Conservation (phyloP, 2,888 invertebrate species). For the Chymomyza procnemis region DNA sequence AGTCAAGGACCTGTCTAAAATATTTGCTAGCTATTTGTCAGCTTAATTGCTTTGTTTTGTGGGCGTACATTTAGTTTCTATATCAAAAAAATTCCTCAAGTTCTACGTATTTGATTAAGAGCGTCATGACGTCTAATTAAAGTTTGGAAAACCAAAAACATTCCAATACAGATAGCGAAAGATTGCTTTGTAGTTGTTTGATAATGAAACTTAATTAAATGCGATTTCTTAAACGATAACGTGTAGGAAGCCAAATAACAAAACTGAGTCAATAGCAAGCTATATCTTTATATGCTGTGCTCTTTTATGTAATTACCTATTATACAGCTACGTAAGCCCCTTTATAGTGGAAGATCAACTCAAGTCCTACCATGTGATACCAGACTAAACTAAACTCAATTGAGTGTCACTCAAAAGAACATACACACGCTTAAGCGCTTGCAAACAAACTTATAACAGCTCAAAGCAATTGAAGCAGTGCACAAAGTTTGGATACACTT, state of each 20-base stretch:
- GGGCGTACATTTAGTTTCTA: not conserved
- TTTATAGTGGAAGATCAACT: not conserved
- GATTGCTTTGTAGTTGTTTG: not conserved
- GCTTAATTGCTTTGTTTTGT: not conserved
- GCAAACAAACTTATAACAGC: not conserved
- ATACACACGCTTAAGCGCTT: conserved; percentile 3
- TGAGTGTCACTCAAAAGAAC: conserved; percentile 46
- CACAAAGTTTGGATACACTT: no score
- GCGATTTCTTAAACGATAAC: not conserved
- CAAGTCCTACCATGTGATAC: conserved; percentile 36
- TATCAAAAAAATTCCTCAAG: conserved; percentile 3
- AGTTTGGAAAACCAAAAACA: conserved; percentile 1
- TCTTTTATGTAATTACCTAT: conserved; percentile 34
- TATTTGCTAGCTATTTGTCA: conserved; percentile 12
- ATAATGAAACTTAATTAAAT: not conserved
- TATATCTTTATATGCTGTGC: no score
- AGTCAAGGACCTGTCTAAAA: conserved; percentile 20
- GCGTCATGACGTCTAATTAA: conserved; percentile 48
- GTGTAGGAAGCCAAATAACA: not conserved
- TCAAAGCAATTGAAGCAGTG: no score
- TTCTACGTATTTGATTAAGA: conserved; percentile 28
- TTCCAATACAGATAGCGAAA: not conserved
- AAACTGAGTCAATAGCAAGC: not conserved
- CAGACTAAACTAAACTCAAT: conserved; percentile 36
- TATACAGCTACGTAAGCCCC: conserved; percentile 48